Conservation (phyloP, 2,113 vertebrate genomes). For the Ciconia maguari region DNA sequence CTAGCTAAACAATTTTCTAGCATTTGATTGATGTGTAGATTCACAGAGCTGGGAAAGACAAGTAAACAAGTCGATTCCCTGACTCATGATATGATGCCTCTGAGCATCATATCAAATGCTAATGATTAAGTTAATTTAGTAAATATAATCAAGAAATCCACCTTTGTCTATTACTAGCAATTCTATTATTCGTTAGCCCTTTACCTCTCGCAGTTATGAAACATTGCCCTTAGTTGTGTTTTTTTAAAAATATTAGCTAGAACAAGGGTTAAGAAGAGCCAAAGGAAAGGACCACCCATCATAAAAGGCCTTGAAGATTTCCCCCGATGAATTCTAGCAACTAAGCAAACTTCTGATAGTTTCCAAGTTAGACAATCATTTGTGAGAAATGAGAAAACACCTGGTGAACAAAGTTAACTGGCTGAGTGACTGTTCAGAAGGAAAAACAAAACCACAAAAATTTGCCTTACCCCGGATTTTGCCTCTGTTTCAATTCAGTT, state of each 20-base stretch:
- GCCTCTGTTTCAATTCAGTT: neutral
- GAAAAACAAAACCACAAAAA: neutral
- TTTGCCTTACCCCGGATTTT: neutral
- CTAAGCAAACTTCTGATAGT: neutral
- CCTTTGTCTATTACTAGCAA: neutral
- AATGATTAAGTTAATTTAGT: conserved; percentile 37
- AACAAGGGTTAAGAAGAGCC: neutral
- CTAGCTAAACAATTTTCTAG: neutral
- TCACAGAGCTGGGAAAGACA: conserved; percentile 1
- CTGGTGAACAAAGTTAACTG: conserved; percentile 6
- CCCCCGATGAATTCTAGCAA: neutral
- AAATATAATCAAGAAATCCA: neutral
- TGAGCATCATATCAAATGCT: neutral
- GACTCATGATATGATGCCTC: neutral
- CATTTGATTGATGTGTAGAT: conserved; percentile 26
- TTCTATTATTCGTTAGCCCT: neutral
- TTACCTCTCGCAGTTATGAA: neutral
- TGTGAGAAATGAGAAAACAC: conserved; percentile 43
- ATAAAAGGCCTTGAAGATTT: conserved; percentile 23
- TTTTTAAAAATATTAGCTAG: neutral
- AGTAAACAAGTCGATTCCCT: conserved; percentile 26
- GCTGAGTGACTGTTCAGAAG: neutral
- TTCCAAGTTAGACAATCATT: conserved; percentile 12
- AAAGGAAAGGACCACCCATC: conserved; percentile 18
- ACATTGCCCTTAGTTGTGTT: neutral